Evolutionary conservation across 2,113 vertebrate species (phyloP).

Genomic region (Datnioides undecimradiatus): DNA sequence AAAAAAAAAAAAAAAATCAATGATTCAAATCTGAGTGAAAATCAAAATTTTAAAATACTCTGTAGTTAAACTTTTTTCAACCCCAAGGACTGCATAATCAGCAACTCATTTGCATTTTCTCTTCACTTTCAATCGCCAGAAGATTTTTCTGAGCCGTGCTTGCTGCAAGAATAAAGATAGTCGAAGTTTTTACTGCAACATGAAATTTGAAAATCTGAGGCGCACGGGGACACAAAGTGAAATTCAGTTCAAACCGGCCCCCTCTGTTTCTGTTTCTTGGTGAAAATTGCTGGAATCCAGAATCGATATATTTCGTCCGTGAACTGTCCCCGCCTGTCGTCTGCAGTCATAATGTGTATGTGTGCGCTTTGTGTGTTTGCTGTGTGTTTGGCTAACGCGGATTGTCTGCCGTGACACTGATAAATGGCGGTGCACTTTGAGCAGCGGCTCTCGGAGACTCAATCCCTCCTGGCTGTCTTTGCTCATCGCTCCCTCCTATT

Average conservation of each 20-base stretch:
- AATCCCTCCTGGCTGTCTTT: slow-evolving; percentile 71
- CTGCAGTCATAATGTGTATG: background rate
- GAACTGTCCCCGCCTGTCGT: slow-evolving; percentile 26
- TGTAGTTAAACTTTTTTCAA: background rate
- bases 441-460: slow-evolving; percentile 56
- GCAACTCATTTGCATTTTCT: slow-evolving; percentile 27
- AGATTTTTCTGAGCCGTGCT: slow-evolving; percentile 14
- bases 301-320: slow-evolving; percentile 18
- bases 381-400: slow-evolving; percentile 48
- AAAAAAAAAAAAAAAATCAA: background rate
- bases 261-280: background rate
- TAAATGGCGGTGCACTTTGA: slow-evolving; percentile 75
- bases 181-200: background rate
- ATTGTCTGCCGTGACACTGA: slow-evolving; percentile 77
- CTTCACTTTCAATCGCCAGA: background rate
- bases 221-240: background rate
- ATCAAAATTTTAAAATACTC: slow-evolving; percentile 4
- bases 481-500: slow-evolving; percentile 68
- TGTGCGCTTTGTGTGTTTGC: slow-evolving; percentile 31
- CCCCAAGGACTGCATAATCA: slow-evolving; percentile 14
- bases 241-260: slow-evolving; percentile 29
- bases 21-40: slow-evolving; percentile 12
- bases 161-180: slow-evolving; percentile 1
- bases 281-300: slow-evolving; percentile 11
- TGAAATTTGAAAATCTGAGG: slow-evolving; percentile 3